Evolutionary conservation across 2,888 invertebrate genomes (phyloP), one percentile per base, ranked within the genome.

Genomic region (Salpingus planirostris): DNA sequence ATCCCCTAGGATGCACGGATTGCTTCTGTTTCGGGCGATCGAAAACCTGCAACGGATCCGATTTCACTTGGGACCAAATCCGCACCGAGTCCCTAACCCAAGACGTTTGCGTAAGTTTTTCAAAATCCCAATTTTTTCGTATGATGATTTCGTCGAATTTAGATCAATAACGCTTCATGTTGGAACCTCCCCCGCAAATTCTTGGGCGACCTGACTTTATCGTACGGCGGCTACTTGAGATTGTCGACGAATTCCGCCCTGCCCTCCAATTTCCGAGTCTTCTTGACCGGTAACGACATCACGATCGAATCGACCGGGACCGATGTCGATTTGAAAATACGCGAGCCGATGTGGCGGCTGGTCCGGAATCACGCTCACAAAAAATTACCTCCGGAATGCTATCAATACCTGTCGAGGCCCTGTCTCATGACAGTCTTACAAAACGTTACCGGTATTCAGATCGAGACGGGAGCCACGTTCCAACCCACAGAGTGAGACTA

Each of bases 11-110:
- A 4, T 98, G 97, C 62, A 90, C 90, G 1, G 78, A 83, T 36
- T 98, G 97, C 64, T 97, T 93, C 71, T 98, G 97, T 67, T 98
- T 96, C 65, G 89, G 86, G 0, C 74, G 91, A 51, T 82, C 85
- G 27, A 70, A 77, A 2, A 72, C 73, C 31, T 97, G 96, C 62
- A 68, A 72, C 18, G 88, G 91, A 62, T 85, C 90, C 1, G 74
- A 76, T 13, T 77, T 86, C 38, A 78, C 84, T 1, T 88, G 95
- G 78, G 84, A 83, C 6, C 83, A 87, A 59, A 75, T 86, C 22
- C 73, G 80, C 52, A 70, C 76, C 7, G 33, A 44, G 10, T 38
- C 66, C 72, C 46, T 43, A n/a, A 35, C 25, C 67, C 73, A 28
- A 57, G 66, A 32, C 54, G 71, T 42, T 53, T 37, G 55, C 38